Conservation (phyloP, 2,113 vertebrate genomes). For the Typhlomys cinereus region DNA sequence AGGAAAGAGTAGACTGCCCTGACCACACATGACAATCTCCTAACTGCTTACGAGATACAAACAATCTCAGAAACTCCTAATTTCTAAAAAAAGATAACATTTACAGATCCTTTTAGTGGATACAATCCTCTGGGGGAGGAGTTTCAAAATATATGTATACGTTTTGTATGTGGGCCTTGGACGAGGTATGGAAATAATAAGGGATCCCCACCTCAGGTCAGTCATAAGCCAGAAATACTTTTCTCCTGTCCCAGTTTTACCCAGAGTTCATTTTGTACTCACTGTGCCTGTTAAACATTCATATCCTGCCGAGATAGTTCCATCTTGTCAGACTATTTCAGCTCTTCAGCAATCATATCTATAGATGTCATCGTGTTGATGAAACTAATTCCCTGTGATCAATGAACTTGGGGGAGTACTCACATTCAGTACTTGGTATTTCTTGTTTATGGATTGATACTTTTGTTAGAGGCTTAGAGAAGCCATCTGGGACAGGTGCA, state of each 20-base stretch:
- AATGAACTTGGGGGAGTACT: not conserved
- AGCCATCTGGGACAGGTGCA: not conserved
- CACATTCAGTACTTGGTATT: not conserved
- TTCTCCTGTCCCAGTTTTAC: not conserved
- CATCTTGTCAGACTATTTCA: not conserved
- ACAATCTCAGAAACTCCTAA: not conserved
- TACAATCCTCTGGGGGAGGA: not conserved
- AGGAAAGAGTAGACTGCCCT: not conserved
- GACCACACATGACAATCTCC: not conserved
- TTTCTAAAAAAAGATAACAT: not conserved
- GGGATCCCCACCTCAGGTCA: not conserved
- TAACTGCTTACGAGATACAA: not conserved
- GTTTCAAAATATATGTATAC: not conserved
- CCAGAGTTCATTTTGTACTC: not conserved
- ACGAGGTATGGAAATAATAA: not conserved
- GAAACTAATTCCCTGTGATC: not conserved
- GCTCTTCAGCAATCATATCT: not conserved
- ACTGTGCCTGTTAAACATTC: not conserved
- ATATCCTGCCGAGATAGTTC: not conserved
- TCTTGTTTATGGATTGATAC: not conserved
- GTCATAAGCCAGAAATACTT: not conserved
- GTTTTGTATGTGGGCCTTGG: not conserved
- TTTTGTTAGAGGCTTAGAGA: not conserved
- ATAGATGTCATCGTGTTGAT: not conserved
- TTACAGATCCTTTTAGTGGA: not conserved